Evolutionary conservation across 2,797 vertebrate species (phyloP).

Genomic region (Acanthurus leucopareius): DNA sequence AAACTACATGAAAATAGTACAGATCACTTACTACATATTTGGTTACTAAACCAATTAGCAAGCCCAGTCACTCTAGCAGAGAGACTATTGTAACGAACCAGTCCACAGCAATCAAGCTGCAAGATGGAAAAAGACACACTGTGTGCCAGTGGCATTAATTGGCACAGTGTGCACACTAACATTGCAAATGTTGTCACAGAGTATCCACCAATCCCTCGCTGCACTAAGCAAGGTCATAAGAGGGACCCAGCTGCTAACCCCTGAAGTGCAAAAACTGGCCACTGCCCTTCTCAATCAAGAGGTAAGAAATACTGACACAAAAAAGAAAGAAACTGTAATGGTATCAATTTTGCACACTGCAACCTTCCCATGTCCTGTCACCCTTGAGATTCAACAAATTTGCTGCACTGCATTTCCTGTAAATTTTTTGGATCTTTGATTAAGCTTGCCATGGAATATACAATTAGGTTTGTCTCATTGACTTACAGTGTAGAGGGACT

Average conservation of each 20-base stretch:
- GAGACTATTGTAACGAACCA: neutral
- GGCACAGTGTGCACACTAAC: constrained; percentile 28
- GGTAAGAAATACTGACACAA: constrained; percentile 79
- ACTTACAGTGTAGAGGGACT: neutral
- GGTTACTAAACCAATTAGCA: neutral
- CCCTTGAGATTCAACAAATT: neutral
- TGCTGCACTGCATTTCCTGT: neutral
- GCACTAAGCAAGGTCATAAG: constrained; percentile 97
- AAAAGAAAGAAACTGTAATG: neutral
- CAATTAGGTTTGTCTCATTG: neutral
- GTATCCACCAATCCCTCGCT: constrained; percentile 96
- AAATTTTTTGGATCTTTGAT: constrained; percentile 14
- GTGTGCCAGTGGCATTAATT: too few relatives aligned
- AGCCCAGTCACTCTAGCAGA: neutral
- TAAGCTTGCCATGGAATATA: neutral
- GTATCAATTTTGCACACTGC: neutral
- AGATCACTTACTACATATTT: neutral
- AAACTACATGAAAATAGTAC: neutral
- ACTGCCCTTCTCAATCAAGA: constrained; percentile 95
- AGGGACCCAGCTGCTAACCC: constrained; percentile 91
- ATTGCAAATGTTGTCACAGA: constrained; percentile 59
- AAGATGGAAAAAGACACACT: too few relatives aligned
- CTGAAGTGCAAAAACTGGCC: constrained; percentile 93
- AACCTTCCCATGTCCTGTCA: neutral
- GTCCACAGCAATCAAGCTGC: neutral